These are phyloP conservation scores for Piprites chloris DNA, from an alignment of 2,113 vertebrate species.

Conservation along the genomic window DNA sequence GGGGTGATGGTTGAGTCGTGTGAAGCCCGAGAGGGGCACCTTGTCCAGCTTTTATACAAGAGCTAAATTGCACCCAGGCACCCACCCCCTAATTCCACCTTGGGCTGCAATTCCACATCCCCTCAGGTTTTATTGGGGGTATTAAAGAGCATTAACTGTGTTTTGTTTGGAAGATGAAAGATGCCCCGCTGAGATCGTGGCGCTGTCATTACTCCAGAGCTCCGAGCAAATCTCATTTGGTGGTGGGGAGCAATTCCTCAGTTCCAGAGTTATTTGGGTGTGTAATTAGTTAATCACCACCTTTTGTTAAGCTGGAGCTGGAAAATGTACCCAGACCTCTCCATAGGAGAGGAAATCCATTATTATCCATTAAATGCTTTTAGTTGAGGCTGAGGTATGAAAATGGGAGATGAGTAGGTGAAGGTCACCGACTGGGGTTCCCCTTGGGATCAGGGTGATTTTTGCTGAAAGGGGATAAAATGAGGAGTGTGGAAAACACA, in stretches of 20 bases:
- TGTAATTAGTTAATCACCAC: background rate
- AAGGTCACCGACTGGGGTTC: background rate
- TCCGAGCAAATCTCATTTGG: background rate
- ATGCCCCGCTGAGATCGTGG: accelerated
- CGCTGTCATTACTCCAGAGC: background rate
- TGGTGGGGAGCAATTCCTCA: background rate
- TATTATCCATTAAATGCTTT: background rate
- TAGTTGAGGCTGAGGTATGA: no score
- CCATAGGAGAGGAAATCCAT: background rate
- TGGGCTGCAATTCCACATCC: background rate
- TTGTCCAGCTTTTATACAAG: background rate
- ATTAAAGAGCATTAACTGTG: background rate
- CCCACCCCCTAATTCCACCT: background rate
- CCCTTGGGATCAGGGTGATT: background rate
- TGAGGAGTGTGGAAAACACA: background rate
- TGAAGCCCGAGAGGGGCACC: background rate
- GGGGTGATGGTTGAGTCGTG: background rate
- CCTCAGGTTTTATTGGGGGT: background rate
- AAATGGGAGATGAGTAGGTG: background rate
- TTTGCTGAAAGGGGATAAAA: background rate
- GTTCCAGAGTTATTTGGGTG: background rate
- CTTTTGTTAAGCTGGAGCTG: background rate
- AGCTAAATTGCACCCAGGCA: background rate
- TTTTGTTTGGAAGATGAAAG: background rate
- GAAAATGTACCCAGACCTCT: background rate